These are phyloP conservation scores for Actinia equina DNA, from an alignment of 64 coral and sea anemone genomes.

Conservation along the genomic window DNA sequence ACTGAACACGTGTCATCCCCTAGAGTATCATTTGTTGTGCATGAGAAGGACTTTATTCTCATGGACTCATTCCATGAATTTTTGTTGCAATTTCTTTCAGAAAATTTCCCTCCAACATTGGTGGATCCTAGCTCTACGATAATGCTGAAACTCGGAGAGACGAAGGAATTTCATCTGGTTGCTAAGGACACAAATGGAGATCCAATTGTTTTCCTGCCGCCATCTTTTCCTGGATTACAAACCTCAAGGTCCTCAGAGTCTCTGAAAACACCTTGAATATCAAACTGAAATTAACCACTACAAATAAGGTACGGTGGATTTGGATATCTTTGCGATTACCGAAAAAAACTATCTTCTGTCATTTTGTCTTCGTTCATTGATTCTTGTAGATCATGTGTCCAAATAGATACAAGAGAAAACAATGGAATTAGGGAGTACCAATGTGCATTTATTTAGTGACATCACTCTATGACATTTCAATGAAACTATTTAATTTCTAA, in stretches of 20 bases:
- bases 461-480: too few relatives aligned
- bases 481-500: too few relatives aligned
- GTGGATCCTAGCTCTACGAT: neutral
- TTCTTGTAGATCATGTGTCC: neutral
- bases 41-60: too few relatives aligned
- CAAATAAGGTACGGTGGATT: neutral
- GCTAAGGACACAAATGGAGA: slow-evolving; percentile 26
- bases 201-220: neutral
- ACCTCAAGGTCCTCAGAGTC: neutral
- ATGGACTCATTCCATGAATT: too few relatives aligned
- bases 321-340: neutral
- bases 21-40: too few relatives aligned
- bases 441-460: too few relatives aligned
- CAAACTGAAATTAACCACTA: neutral
- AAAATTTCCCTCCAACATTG: slow-evolving; percentile 53
- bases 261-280: neutral
- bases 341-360: too few relatives aligned
- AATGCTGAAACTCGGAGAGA: neutral
- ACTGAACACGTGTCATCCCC: too few relatives aligned
- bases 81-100: neutral
- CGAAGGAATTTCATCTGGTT: neutral
- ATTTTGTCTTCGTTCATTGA: neutral
- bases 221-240: slow-evolving; percentile 12
- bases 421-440: too few relatives aligned
- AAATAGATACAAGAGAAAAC: too few relatives aligned